Evolutionary conservation across 2,888 invertebrate genomes (phyloP).

Genomic region (Drosophila aldrichi): DNA sequence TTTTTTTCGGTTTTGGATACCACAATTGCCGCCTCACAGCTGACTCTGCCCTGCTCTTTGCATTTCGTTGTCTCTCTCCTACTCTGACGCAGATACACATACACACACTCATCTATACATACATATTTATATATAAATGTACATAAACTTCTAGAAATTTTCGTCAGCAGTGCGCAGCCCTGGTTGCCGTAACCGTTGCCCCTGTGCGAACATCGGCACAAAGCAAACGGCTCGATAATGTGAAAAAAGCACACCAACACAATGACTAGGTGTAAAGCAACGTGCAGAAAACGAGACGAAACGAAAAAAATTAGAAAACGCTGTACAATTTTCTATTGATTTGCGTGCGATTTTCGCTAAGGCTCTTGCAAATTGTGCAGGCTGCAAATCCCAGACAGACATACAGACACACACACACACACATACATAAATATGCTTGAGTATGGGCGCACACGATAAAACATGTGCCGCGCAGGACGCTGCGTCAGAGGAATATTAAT

Average conservation of each 20-base stretch:
- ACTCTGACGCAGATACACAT: slow-evolving; percentile 26
- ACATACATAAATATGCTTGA: slow-evolving; percentile 13
- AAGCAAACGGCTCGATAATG: slow-evolving; percentile 57
- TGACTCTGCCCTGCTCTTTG: slow-evolving; percentile 41
- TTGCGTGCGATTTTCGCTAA: slow-evolving; percentile 34
- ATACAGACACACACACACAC: neutral
- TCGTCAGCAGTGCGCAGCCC: slow-evolving; percentile 68
- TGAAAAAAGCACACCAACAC: slow-evolving; percentile 44
- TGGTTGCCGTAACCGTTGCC: slow-evolving; percentile 64
- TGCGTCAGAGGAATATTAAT: slow-evolving; percentile 56
- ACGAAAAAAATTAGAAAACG: slow-evolving; percentile 40
- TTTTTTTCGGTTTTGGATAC: slow-evolving; percentile 28
- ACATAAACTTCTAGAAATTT: slow-evolving; percentile 67
- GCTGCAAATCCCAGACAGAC: slow-evolving; percentile 23
- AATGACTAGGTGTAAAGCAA: slow-evolving; percentile 54
- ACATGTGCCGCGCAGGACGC: slow-evolving; percentile 79
- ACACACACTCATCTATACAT: slow-evolving; percentile 1
- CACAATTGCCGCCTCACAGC: slow-evolving; percentile 56
- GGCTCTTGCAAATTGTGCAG: slow-evolving; percentile 48
- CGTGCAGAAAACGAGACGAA: slow-evolving; percentile 40
- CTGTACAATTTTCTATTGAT: slow-evolving; percentile 73
- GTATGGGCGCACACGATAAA: slow-evolving; percentile 38
- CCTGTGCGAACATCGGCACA: slow-evolving; percentile 62
- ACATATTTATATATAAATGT: slow-evolving; percentile 18
- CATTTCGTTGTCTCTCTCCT: slow-evolving; percentile 2